Evolutionary conservation across 2,888 invertebrate genomes (phyloP), one percentile per base, ranked within the genome.

Genomic region (Acrocyrtus sp.): DNA sequence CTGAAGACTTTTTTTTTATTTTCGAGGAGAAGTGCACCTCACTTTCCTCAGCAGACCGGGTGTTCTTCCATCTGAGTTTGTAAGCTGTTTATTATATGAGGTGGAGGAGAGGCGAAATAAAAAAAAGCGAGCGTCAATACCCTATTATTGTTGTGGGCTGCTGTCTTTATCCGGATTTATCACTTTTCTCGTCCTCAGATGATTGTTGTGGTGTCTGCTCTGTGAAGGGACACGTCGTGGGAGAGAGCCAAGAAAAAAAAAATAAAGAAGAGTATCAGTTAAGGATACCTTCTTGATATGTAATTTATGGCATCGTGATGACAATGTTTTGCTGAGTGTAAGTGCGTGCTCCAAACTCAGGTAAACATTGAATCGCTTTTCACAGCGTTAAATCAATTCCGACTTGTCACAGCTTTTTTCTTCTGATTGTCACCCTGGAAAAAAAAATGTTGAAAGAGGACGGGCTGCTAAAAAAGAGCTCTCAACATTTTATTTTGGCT

Each of bases 331-430:
- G n/a, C n/a, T n/a, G n/a, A n/a, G n/a, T n/a, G n/a, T n/a, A n/a
- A n/a, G n/a, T n/a, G n/a, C n/a, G n/a, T n/a, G n/a, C n/a, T n/a
- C n/a, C n/a, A n/a, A n/a, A n/a, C 51, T 50, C 34, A 50, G 43
- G 50, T 29, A 24, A 72, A 39, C 61, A 66, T 48, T 60, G 66
- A 56, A 66, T 72, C 50, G 61, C 29, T 67, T 54, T 62, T 65
- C 62, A 67, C 48, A 50, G 34, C 34, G 41, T 73, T 73, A 73
- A 73, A 73, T 73, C 73, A 73, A 73, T 73, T 73, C 51, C 72
- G 15, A 2, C 48, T 39, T 66, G 66, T 34, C 22, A 8, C 47
- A 29, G 26, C n/a, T n/a, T n/a, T n/a, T n/a, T n/a, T n/a, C n/a
- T n/a, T 57, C 22, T 24, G 8, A 27, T 0, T 12, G 29, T 27